Evolutionary conservation across 2,888 invertebrate species (phyloP), one percentile per base, ranked within the genome.

Genomic region (Caenorhabditis angaria): DNA sequence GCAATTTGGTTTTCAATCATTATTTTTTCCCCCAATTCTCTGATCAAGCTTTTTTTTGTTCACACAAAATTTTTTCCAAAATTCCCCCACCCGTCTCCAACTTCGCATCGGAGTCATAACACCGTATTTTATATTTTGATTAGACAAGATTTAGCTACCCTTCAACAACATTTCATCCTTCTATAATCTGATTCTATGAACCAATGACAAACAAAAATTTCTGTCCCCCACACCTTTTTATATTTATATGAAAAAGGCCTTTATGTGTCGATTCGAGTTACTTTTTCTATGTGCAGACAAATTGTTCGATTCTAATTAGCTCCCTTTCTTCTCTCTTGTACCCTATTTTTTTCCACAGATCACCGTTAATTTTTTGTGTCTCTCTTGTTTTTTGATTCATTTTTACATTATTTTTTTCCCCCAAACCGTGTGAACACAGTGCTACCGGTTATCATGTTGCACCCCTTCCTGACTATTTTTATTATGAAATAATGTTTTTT

Each of bases 251-350:
- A 50, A 50, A 41, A 41, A 41, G 41, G 41, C 41, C 66, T 71
- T 27, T 72, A 72, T 72, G 72, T 72, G 72, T 72, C 72, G 72
- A 72, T 72, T 72, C 72, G 72, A 72, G 51, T 67, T 58, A 72
- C 66, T 18, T 14, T 62, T 61, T 65, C 3, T 66, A 71, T 71
- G 71, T 71, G 71, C 71, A 59, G 66, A 41, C 41, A 41, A 41
- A 65, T 18, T 63, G 63, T 41, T 63, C 66, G 63, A 60, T 63
- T 66, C 60, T 61, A 65, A 5, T 47, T 55, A 25, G 18, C 27
- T 51, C 48, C 58, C 27, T 27, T 27, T 28, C 27, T 27, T 29
- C n/a, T 22, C 51, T 63, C 57, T 41, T 35, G 24, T 56, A 32
- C 20, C 41, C 24, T 58, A 55, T 55, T 47, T 27, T 10, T 29